Evolutionary conservation across 2,113 vertebrate species (phyloP), one percentile per base, ranked within the genome.

Genomic region (Xenopus borealis): DNA sequence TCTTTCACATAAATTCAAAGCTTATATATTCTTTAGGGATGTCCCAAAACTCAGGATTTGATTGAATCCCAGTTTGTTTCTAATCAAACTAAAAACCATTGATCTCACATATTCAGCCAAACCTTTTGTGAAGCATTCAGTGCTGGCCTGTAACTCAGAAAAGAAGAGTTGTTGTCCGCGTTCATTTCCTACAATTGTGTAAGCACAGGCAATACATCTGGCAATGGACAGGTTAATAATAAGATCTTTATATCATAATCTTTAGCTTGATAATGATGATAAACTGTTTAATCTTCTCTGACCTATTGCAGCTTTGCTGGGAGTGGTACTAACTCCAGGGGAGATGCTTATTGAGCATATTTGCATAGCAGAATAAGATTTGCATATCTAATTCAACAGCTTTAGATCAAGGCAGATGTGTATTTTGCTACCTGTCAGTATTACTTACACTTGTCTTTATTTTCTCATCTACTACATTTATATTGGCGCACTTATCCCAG

Each of bases 181-280:
- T 40, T 40, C 33, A 40, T 40, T 40, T 40, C 33, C 33, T 4
- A 40, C 33, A 40, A 40, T 40, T 6, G 8, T 6, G 33, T 40
- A 6, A 40, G 33, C 33, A 3, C 33, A 40, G 33, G 33, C 33
- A 40, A 40, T 40, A 40, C 33, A 40, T 40, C 33, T 40, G 33
- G 66, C 62, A 58, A 53, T 47, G 66, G 66, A 69, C 66, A 75
- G 18, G 52, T 68, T 17, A 64, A 33, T 40, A 40, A 4, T 40
- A 40, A 20, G 27, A 18, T 20, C 52, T 20, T 33, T 50, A 68
- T 55, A 68, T 45, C 52, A 12, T 45, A n/a, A 20, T 71, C 17
- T 45, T 59, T 71, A 11, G 18, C 40, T 20, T 19, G 23, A 20
- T 71, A 47, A 53, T 18, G 17, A 62, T 62, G 46, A 68, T 68